Evolutionary conservation across 2,888 invertebrate genomes (phyloP).

Genomic region (Agapostemon virescens): DNA sequence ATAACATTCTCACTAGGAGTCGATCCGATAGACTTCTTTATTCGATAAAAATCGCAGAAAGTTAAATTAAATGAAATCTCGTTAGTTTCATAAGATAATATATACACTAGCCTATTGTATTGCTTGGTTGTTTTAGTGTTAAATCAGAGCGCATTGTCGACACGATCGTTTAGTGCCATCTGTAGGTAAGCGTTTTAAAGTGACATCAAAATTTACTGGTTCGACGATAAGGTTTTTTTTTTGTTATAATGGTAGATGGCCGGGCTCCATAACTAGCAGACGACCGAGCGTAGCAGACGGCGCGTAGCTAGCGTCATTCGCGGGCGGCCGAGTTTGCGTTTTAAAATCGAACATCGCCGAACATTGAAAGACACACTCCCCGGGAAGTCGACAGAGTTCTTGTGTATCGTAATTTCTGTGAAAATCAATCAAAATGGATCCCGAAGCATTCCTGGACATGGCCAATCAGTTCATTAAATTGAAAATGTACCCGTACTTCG

Average conservation of each 20-base stretch:
- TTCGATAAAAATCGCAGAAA: no score
- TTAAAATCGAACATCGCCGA: conserved; percentile 44
- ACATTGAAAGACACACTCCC: conserved; percentile 8
- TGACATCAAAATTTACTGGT: background rate
- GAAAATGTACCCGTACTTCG: conserved; percentile 99
- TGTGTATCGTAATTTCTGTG: conserved; percentile 9
- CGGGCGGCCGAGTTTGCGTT: conserved; percentile 66
- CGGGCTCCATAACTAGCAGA: conserved; percentile 66
- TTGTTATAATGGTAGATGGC: conserved; percentile 31
- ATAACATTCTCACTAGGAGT: no score
- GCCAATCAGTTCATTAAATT: conserved; percentile 99
- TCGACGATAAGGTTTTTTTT: conserved; percentile 39
- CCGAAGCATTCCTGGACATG: conserved; percentile 97
- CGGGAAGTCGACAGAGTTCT: background rate
- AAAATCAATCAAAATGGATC: conserved; percentile 86
- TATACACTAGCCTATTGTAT: no score
- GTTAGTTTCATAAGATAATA: no score
- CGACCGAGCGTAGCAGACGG: conserved; percentile 69
- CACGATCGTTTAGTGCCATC: conserved; percentile 40
- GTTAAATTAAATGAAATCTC: no score
- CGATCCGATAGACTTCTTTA: no score
- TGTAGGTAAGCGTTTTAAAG: conserved; percentile 25
- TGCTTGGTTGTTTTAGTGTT: no score
- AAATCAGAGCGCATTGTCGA: no score
- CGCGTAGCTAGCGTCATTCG: conserved; percentile 70